These are phyloP conservation scores for Drosophila dives DNA, from an alignment of 2,888 invertebrate species.

Conservation along the genomic window DNA sequence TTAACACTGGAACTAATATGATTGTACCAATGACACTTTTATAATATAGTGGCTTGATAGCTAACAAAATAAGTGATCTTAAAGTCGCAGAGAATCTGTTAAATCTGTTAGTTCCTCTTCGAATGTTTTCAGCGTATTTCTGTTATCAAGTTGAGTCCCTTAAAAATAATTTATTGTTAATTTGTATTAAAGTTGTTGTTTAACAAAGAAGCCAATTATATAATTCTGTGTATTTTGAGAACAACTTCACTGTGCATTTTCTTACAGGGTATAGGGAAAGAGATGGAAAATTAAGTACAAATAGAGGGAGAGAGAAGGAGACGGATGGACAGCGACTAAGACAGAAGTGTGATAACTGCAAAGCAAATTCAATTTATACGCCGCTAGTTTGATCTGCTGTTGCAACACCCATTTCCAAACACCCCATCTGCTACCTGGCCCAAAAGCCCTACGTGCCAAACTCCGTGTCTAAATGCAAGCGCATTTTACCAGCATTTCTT, in stretches of 20 bases:
- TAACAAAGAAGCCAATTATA: neutral
- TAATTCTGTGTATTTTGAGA: neutral
- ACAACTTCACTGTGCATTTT: neutral
- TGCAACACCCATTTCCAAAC: neutral
- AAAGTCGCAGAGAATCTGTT: neutral
- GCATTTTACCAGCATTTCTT: conserved; percentile 12
- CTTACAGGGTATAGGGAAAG: neutral
- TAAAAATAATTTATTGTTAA: too few species aligned
- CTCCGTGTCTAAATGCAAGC: conserved; percentile 17
- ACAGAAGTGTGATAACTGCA: conserved; percentile 25
- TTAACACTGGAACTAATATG: neutral
- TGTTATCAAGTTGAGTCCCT: neutral
- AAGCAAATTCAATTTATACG: conserved; percentile 51
- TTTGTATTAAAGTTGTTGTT: neutral
- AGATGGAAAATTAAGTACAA: neutral
- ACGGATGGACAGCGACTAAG: neutral
- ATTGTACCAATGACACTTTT: too few species aligned
- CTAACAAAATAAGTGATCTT: neutral
- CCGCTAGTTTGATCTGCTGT: conserved; percentile 4
- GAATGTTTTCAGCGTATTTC: neutral
- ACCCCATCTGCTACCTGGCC: neutral
- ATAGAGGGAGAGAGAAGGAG: neutral
- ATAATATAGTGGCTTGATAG: neutral
- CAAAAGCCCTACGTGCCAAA: neutral
- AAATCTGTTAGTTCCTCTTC: neutral